These are phyloP conservation scores for Rhagophthalmus giganteus DNA, from an alignment of 2,888 invertebrate species.

Conservation along the genomic window DNA sequence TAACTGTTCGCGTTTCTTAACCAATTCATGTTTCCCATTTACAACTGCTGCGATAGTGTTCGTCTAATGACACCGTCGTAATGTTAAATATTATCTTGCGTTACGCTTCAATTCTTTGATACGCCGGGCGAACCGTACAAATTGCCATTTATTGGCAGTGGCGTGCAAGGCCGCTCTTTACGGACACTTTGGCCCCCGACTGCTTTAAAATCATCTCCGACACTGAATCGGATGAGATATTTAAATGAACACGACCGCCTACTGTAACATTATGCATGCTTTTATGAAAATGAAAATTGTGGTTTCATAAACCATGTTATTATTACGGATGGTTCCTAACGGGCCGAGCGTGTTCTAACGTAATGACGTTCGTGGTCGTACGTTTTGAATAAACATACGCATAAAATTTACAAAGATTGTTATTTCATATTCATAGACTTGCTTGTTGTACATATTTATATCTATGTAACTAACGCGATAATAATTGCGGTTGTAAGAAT, in stretches of 20 bases:
- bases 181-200: too few species aligned
- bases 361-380: constrained; percentile 15
- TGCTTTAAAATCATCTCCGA: too few species aligned
- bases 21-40: constrained; percentile 37
- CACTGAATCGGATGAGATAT: too few species aligned
- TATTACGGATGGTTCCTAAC: constrained; percentile 25
- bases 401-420: too few species aligned
- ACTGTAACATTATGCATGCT: constrained; percentile 38
- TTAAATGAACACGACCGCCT: constrained; percentile 26
- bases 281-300: constrained; percentile 38
- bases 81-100: constrained; percentile 51
- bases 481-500: too few species aligned
- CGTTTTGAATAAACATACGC: constrained; percentile 7
- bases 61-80: constrained; percentile 46
- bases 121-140: constrained; percentile 23
- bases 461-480: too few species aligned
- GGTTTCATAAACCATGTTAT: constrained; percentile 23
- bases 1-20: constrained; percentile 22
- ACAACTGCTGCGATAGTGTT: constrained; percentile 36
- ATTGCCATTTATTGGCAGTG: constrained; percentile 7
- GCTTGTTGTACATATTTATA: too few species aligned
- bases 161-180: too few species aligned
- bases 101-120: constrained; percentile 51
- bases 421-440: too few species aligned
- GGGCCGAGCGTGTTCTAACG: constrained; percentile 14